These are phyloP conservation scores for Trachemys scripta DNA, from an alignment of 2,113 vertebrate genomes.

Conservation along the genomic window DNA sequence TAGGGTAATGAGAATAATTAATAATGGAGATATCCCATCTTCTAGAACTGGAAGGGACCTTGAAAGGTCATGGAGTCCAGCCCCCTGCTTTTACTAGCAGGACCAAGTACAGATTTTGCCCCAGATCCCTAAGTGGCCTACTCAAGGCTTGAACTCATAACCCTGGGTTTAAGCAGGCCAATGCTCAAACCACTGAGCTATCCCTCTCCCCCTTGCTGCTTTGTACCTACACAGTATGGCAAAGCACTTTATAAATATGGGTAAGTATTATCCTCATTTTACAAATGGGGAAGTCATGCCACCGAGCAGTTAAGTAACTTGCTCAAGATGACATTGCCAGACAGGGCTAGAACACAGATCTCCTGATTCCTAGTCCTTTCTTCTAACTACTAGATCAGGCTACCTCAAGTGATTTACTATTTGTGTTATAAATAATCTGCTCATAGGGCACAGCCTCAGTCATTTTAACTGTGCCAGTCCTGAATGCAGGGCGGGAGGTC, in stretches of 20 bases:
- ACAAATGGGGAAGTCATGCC: not conserved
- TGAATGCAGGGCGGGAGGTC: not conserved
- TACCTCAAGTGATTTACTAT: not conserved
- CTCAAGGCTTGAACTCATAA: too few species aligned
- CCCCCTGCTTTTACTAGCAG: too few species aligned
- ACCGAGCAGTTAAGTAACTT: slow-evolving; percentile 8
- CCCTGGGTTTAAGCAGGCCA: too few species aligned
- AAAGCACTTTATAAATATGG: not conserved
- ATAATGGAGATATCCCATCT: not conserved
- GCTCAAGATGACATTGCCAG: not conserved
- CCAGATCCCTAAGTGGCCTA: too few species aligned
- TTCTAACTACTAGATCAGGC: slow-evolving; percentile 10
- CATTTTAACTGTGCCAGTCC: not conserved
- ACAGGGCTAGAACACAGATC: slow-evolving; percentile 5
- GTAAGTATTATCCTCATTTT: not conserved
- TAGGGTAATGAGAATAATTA: not conserved
- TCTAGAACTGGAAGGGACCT: too few species aligned
- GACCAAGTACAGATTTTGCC: too few species aligned
- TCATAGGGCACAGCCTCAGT: not conserved
- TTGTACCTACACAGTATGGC: not conserved
- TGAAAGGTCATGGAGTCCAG: too few species aligned
- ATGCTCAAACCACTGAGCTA: too few species aligned
- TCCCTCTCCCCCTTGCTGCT: not conserved
- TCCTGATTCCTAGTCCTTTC: slow-evolving; percentile 3
- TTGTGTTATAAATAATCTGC: not conserved